These are phyloP conservation scores for Zosterops japonicus DNA, from an alignment of 2,113 vertebrate species.

Conservation along the genomic window DNA sequence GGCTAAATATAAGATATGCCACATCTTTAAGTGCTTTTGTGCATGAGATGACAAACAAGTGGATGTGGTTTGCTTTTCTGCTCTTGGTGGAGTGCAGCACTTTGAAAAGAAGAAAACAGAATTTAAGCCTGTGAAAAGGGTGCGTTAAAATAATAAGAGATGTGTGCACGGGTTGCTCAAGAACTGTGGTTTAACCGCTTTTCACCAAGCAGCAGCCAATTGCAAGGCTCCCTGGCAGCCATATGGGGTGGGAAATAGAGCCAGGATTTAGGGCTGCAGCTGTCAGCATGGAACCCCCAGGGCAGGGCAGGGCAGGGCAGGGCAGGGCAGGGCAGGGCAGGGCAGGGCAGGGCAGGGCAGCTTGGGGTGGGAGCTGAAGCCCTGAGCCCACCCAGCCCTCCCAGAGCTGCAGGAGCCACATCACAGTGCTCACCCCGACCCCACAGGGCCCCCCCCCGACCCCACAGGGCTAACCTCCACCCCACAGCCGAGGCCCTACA, in stretches of 20 bases:
- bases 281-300: not conserved
- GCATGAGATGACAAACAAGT: conserved; percentile 38
- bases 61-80: conserved; percentile 42
- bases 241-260: not conserved
- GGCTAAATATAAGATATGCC: not conserved
- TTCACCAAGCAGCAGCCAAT: not conserved
- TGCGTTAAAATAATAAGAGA: not conserved
- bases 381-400: not conserved
- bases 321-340: too few relatives aligned
- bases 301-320: too few relatives aligned
- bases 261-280: not conserved
- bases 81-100: conserved; percentile 1
- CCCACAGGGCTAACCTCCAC: too few relatives aligned
- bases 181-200: conserved; percentile 59
- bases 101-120: conserved; percentile 30
- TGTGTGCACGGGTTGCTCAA: not conserved
- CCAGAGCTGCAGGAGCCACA: accelerated
- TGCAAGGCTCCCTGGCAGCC: not conserved
- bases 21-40: conserved; percentile 15
- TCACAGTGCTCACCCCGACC: not conserved
- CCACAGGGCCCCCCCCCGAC: too few relatives aligned
- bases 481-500: accelerated
- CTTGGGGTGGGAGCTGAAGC: not conserved
- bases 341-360: too few relatives aligned
- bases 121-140: not conserved